A percentile compares a stretch with the other conserved stretches of the same genome.
phyloP scores from a whole-genome alignment of 2,113 vertebrate genomes.

The Antidorcas marsupialis region DNA sequence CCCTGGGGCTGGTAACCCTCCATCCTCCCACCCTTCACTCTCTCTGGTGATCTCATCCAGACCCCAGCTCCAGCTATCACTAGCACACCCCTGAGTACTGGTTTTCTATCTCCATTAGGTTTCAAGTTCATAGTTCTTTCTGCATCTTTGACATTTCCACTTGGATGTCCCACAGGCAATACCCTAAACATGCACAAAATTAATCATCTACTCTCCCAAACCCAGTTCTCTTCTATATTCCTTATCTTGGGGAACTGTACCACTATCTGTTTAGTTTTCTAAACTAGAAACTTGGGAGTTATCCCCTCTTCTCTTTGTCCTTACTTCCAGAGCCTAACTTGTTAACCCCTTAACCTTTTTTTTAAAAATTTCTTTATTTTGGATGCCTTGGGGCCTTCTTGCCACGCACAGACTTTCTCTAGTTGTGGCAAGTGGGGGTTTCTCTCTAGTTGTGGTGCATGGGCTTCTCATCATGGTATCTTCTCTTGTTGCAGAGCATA shows the following conservation, averaged over 20 bases:
- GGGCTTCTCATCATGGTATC: background rate
- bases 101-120: background rate
- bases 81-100: background rate
- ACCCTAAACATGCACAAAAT: background rate
- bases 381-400: background rate
- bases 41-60: background rate
- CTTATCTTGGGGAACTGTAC: background rate
- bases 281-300: slow-evolving; percentile 1
- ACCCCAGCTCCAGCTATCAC: background rate
- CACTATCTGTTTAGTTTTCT: background rate
- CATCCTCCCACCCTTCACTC: background rate
- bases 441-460: background rate
- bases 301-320: background rate
- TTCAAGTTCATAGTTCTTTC: background rate
- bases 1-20: background rate
- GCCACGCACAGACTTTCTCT: background rate
- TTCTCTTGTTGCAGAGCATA: background rate
- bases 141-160: background rate
- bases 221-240: background rate
- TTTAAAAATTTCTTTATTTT: background rate
- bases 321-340: background rate
- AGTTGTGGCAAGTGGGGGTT: background rate
- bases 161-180: background rate
- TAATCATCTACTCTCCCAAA: background rate
- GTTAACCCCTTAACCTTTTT: background rate